Base-by-base conservation (phyloP, 2,113 vertebrate genomes). In the Dendropsophus ebraccatus region DNA sequence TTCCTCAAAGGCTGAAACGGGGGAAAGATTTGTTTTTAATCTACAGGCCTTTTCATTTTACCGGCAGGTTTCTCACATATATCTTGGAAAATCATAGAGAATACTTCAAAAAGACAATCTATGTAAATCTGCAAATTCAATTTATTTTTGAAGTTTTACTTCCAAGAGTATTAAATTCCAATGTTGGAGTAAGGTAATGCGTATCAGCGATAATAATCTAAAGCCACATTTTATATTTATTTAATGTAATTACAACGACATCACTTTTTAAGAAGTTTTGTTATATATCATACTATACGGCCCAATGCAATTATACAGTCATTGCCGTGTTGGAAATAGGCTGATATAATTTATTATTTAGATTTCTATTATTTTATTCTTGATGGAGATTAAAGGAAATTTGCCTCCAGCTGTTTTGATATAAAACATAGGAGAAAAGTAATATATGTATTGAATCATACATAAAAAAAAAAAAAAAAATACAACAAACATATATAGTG, bases 61-160 rank as follows among this genome's bases (percentile, higher is more conserved):
- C 82, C 28, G 73, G 58, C 35, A 74, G 16, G 23, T 58, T 84
- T 84, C 12, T 1, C n/a, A 16, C 69, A 74, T 25, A 35, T 54
- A 50, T 72, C 32, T 73, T 58, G 41, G 13, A 73, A 47, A 19
- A 73, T 54, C 67, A 56, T 30, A 10, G 37, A 84, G 82, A 74
- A 75, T 23, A 84, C 82, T 84, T 84, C 82, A 84, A 84, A 70
- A 84, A 76, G 82, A 73, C 70, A 62, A 60, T 83, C 69, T 50
- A 72, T 50, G 47, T 72, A 37, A 70, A 72, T 82, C 62, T 70
- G 81, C 47, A 82, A 30, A n/a, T 47, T 82, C 30, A 52, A 69
- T 72, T 69, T 82, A 54, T 82, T 82, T n/a, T 82, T 82, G 45
- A 72, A 49, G 45, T 72, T 70, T 82, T 72, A 72, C 69, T 72